Evolutionary conservation across 2,888 invertebrate species (phyloP).

Genomic region (Drosophila formosana): DNA sequence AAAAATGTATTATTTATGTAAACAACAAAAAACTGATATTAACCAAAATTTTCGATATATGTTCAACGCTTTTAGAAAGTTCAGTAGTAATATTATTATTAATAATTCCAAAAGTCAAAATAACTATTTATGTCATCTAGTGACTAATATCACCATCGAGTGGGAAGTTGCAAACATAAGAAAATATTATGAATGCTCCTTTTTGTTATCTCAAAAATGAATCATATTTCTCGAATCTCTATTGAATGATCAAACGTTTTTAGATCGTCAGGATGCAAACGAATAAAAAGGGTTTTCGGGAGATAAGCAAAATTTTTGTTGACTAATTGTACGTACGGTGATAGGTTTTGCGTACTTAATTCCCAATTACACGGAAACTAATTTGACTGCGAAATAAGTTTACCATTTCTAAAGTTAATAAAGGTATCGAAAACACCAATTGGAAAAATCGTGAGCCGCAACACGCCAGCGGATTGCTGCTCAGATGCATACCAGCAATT

Average conservation of each 20-base stretch:
- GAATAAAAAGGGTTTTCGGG: background rate
- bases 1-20: no score
- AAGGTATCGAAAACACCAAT: constrained; percentile 55
- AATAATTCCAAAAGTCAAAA: background rate
- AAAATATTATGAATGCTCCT: background rate
- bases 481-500: constrained; percentile 22
- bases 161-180: background rate
- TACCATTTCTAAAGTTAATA: constrained; percentile 43
- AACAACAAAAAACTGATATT: no score
- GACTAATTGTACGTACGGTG: background rate
- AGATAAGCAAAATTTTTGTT: background rate
- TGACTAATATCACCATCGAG: background rate
- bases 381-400: constrained; percentile 32
- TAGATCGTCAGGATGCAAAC: background rate
- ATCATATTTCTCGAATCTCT: background rate
- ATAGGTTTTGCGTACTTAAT: constrained; percentile 9
- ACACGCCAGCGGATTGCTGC: constrained; percentile 35
- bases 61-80: background rate
- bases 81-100: background rate
- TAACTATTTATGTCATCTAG: background rate
- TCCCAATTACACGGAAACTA: constrained; percentile 16
- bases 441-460: constrained; percentile 53
- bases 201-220: no score
- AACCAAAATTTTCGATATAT: background rate
- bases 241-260: background rate